A percentile compares a stretch with the other conserved stretches of the same genome.
These are phyloP conservation scores for Gallinago stenura DNA, from an alignment of 2,797 vertebrate species.

Conservation along the genomic window DNA sequence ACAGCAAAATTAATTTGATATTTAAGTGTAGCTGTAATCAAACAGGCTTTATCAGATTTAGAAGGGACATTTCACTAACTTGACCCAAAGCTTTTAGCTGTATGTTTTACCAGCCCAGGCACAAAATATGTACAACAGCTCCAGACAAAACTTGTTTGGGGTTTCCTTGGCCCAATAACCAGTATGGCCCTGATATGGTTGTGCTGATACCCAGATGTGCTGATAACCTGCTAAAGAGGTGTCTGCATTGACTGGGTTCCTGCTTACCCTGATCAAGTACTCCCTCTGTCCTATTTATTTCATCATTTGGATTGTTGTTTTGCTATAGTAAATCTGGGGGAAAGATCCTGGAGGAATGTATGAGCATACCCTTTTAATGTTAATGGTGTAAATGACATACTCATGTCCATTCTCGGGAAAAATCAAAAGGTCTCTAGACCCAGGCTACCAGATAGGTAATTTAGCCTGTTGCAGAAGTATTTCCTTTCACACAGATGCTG, in stretches of 20 bases:
- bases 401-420: background rate
- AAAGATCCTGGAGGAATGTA: background rate
- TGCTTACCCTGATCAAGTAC: background rate
- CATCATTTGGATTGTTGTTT: background rate
- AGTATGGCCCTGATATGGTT: background rate
- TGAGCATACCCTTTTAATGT: background rate
- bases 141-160: background rate
- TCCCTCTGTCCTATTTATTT: background rate
- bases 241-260: background rate
- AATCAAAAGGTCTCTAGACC: background rate
- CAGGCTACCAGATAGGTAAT: background rate
- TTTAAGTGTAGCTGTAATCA: background rate
- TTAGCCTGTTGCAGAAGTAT: background rate
- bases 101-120: background rate
- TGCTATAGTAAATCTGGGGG: background rate
- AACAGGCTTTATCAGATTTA: background rate
- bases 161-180: background rate
- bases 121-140: background rate
- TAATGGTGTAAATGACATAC: background rate
- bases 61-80: background rate
- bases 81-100: background rate
- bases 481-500: background rate
- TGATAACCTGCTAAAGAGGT: background rate
- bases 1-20: background rate
- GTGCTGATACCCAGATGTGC: background rate